phyloP scores from a whole-genome alignment of 2,113 vertebrate species.

The Crocuta crocuta region DNA sequence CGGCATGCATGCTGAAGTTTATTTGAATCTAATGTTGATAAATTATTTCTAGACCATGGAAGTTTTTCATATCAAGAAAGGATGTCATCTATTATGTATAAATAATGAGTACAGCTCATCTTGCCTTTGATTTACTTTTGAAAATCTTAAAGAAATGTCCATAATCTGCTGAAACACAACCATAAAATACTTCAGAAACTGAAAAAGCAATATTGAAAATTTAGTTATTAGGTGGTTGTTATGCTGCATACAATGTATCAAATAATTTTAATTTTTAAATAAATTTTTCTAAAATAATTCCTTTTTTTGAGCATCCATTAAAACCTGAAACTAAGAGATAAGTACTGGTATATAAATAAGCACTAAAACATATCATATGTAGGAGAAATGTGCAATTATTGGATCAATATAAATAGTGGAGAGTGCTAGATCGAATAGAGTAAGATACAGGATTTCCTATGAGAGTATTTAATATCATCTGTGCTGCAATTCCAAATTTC shows the following conservation, averaged over 20 bases:
- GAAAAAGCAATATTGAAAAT: constrained; percentile 4
- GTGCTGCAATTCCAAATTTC: neutral
- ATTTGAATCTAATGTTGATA: constrained; percentile 20
- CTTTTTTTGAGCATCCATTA: neutral
- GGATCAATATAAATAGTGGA: neutral
- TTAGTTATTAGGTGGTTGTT: neutral
- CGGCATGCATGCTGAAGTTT: neutral
- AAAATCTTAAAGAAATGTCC: constrained; percentile 49
- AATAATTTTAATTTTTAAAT: neutral
- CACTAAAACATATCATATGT: neutral
- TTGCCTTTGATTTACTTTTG: constrained; percentile 71
- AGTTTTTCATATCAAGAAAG: constrained; percentile 48
- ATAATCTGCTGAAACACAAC: neutral
- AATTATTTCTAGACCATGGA: constrained; percentile 57
- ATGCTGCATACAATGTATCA: neutral
- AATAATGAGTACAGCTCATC: constrained; percentile 54
- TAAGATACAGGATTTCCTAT: neutral
- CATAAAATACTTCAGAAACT: neutral
- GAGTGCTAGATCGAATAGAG: neutral
- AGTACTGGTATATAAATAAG: neutral
- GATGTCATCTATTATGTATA: constrained; percentile 54
- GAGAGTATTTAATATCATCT: neutral
- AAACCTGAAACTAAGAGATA: neutral
- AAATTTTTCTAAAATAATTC: neutral
- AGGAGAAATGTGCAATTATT: neutral